Evolutionary conservation across 2,797 vertebrate genomes (phyloP).

Genomic region (Schizothorax lantsangensis): DNA sequence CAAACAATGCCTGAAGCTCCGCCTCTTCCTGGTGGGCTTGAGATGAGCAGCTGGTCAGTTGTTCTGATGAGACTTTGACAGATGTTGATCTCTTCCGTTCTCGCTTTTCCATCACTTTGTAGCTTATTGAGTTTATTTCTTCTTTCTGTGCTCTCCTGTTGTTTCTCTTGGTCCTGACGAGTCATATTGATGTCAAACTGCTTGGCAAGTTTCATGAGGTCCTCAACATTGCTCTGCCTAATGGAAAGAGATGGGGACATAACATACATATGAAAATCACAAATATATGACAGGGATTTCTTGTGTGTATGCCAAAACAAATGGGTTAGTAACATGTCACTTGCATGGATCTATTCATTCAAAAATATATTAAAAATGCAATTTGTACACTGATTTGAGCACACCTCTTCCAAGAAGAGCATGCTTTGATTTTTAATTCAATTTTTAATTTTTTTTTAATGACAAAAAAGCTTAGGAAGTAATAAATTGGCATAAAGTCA

Average conservation of each 20-base stretch:
- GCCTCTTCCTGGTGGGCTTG: constrained; percentile 77
- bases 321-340: not conserved
- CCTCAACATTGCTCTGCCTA: constrained; percentile 85
- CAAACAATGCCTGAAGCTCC: constrained; percentile 90
- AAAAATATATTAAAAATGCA: not conserved
- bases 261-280: not conserved
- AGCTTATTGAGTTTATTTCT: constrained; percentile 53
- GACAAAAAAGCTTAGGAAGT: not conserved
- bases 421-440: no score
- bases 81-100: not conserved
- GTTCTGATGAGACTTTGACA: not conserved
- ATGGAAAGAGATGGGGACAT: not conserved
- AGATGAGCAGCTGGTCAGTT: constrained; percentile 25
- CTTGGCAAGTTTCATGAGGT: constrained; percentile 91
- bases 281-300: not conserved
- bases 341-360: not conserved
- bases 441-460: not conserved
- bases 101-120: not conserved
- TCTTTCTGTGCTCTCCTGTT: constrained; percentile 64
- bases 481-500: not conserved
- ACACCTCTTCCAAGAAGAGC: not conserved
- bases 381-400: not conserved
- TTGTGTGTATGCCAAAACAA: not conserved
- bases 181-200: constrained; percentile 94
- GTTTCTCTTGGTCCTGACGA: constrained; percentile 81